A percentile compares a stretch with the other conserved stretches of the same genome.
These are phyloP conservation scores for Campopleginae sp. DNA, from an alignment of 2,888 invertebrate genomes.

Conservation along the genomic window DNA sequence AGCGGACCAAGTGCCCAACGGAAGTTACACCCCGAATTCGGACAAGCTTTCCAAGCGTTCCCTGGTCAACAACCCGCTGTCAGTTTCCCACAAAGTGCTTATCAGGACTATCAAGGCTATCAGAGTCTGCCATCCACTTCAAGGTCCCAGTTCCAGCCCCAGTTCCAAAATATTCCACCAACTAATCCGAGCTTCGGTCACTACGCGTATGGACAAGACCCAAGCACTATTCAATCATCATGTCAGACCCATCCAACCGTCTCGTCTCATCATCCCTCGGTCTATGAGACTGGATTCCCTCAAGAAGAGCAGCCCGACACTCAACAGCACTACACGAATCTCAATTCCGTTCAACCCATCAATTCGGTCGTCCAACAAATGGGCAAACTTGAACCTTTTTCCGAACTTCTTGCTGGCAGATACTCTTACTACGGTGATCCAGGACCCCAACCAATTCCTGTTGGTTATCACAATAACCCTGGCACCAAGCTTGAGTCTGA, in stretches of 20 bases:
- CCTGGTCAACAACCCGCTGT: conserved; percentile 71
- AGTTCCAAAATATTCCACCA: conserved; percentile 70
- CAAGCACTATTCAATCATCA: conserved; percentile 36
- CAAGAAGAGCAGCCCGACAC: conserved; percentile 85
- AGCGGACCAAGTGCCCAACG: conserved; percentile 81
- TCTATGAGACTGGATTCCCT: conserved; percentile 74
- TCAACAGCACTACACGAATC: conserved; percentile 88
- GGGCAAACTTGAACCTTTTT: conserved; percentile 90
- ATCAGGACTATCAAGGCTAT: conserved; percentile 77
- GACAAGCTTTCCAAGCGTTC: conserved; percentile 81
- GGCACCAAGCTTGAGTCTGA: conserved; percentile 69
- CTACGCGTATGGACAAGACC: conserved; percentile 65
- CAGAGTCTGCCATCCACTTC: conserved; percentile 80
- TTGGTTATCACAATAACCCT: conserved; percentile 68
- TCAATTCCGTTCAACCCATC: conserved; percentile 86
- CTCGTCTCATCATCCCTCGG: conserved; percentile 55
- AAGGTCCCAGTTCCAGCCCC: conserved; percentile 76
- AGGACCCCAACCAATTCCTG: conserved; percentile 73
- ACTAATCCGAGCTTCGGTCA: conserved; percentile 61
- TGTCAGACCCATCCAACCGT: conserved; percentile 53
- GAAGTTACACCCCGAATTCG: conserved; percentile 84
- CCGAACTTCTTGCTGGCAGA: conserved; percentile 87
- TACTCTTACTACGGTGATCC: conserved; percentile 85
- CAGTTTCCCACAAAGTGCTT: conserved; percentile 72
- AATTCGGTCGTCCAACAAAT: conserved; percentile 82